Base-by-base conservation (phyloP, 2,888 invertebrate species). In the Thera obeliscata region DNA sequence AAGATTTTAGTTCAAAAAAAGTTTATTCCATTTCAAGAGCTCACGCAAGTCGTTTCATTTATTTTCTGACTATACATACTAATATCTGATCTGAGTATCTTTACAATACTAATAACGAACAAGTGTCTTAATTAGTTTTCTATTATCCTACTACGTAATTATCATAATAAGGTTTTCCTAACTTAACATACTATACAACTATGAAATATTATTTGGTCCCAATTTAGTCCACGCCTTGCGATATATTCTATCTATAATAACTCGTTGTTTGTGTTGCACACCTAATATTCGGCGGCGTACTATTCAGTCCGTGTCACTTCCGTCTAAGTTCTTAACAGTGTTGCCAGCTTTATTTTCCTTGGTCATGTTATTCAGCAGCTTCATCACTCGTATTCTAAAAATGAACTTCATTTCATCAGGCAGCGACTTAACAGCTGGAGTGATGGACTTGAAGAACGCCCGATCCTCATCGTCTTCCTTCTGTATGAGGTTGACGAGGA, bases 381-480 rank as follows among this genome's bases (percentile, higher is more conserved):
- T 85, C 83, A 91, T 81, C 4, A 90, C 86, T 69, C 83, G 78
- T 71, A 90, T 87, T 72, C 87, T 81, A 58, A 91, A 91, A 59
- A 85, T 80, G 8, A 89, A 78, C 72, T 87, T 91, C 0, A 84
- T 78, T 4, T 80, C 79, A 5, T 84, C 84, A 0, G 85, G 81
- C 22, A 91, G 72, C 1, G 74, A 75, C 71, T 89, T 89, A 2
- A 91, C 89, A 0, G 82, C 69, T 0, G 90, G 89, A 1, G 83
- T 82, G 54, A 91, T 84, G 0, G 90, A 89, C 46, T 82, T 87
- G 62, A 91, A 91, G 76, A 90, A 91, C 0, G 89, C 83, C 55
- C 86, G 82, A 52, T 90, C 90, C 58, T 90, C 90, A 38, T 91
- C 90, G 4, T 89, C 87, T 61, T 91, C 90, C 46, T 79, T 86